phyloP scores from a whole-genome alignment of 2,888 invertebrate genomes.

The Geophilus truncorum region DNA sequence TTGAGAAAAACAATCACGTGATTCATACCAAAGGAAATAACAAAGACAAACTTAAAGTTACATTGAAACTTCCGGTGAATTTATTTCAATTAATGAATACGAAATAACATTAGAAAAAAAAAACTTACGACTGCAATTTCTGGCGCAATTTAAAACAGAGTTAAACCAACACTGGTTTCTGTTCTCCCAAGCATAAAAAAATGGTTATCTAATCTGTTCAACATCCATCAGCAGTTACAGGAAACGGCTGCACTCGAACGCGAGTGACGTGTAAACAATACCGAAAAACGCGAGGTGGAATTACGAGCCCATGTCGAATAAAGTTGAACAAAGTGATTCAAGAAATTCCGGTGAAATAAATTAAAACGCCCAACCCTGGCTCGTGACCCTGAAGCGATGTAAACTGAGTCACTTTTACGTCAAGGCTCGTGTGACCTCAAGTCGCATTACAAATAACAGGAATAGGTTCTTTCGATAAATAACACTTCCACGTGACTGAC shows the following conservation, averaged over 20 bases:
- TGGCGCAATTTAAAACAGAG: no score
- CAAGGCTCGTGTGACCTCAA: constrained; percentile 1
- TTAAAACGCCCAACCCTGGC: not conserved
- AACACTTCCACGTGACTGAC: constrained; percentile 4
- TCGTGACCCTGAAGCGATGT: not conserved
- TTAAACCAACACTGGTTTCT: not conserved
- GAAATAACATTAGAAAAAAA: not conserved
- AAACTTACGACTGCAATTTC: not conserved
- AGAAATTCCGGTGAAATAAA: not conserved
- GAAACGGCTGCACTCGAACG: not conserved
- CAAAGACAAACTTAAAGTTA: not conserved
- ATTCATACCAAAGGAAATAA: constrained; percentile 1
- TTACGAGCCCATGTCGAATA: not conserved
- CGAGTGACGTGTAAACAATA: not conserved
- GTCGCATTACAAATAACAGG: constrained; percentile 1
- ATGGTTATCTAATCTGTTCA: not conserved
- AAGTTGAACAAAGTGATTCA: no score
- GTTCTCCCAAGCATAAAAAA: not conserved
- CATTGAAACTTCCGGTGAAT: not conserved
- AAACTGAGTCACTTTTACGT: constrained; percentile 6
- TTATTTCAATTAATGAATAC: not conserved
- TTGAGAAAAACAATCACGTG: not conserved
- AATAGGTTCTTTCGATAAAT: not conserved
- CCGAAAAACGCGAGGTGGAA: not conserved
- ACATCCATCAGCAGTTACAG: not conserved